Base-by-base conservation (phyloP, 2,113 vertebrate species). In the Leptocoma aspasia region DNA sequence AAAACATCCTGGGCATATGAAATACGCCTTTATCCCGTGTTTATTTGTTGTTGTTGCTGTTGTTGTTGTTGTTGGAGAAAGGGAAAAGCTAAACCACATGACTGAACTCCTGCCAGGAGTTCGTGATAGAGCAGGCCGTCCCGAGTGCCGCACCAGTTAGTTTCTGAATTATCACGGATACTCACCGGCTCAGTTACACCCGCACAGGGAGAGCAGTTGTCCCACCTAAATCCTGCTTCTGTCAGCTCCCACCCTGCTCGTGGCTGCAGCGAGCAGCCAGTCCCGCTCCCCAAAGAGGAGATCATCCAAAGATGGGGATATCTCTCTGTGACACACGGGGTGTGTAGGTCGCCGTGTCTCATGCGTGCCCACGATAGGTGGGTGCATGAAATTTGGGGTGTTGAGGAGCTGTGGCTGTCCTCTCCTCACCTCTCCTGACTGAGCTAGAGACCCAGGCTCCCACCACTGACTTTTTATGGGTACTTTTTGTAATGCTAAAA, bases 211-310 rank as follows among this genome's bases (percentile, higher is more conserved):
- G 22, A 90, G 65, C 96, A 97, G 95, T 96, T 97, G 96, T 96
- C 95, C 86, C 92, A 95, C 87, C 95, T 96, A 96, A 97, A 97
- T 97, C 96, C 95, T 95, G 72, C 86, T 90, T 90, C 96, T 97
- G 96, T 95, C 96, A 97, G 85, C 92, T 80, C 59, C 80, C 4
- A 19, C 86, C 79, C 85, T 64, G 82, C 84, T 65, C 3, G 1
- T 4, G 26, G 68, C 81, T 22, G 44, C 85, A 47, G 56, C 1
- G 5, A 82, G 70, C 26, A 27, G 65, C 17, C 14, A 6, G 70
- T 30, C 81, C 66, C 0, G 6, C 81, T 89, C 89, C 78, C 80
- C 90, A 30, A 49, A 72, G 73, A 10, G 4, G 41, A 75, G 50
- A 66, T 52, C 49, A 33, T 20, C 23, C 2, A 28, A 26, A 76